phyloP scores from a whole-genome alignment of 53 echinoderm and acorn worm species.

The Holothuria scabra region DNA sequence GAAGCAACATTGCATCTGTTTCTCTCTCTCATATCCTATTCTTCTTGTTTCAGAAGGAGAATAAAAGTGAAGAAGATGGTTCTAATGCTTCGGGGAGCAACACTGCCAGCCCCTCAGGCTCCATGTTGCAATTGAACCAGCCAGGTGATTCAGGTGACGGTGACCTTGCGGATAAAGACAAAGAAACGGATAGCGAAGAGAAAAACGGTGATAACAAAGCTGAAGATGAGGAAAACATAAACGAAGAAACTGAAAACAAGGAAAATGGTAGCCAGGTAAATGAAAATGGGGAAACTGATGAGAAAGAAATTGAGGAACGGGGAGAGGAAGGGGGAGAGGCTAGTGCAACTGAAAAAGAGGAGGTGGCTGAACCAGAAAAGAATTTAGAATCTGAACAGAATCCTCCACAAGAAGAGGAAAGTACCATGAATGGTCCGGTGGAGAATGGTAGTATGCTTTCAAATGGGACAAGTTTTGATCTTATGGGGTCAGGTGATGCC shows the following conservation, averaged over 20 bases:
- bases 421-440: slow-evolving; percentile 2
- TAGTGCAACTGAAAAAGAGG: slow-evolving; percentile 17
- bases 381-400: not conserved
- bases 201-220: slow-evolving; percentile 21
- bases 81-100: slow-evolving; percentile 4
- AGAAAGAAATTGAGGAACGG: no score
- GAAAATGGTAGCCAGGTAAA: no score
- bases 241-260: no score
- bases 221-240: slow-evolving; percentile 15
- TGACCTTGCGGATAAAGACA: not conserved
- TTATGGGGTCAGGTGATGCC: slow-evolving; percentile 30
- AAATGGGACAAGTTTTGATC: not conserved
- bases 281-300: no score
- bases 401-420: not conserved
- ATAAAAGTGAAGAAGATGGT: not conserved
- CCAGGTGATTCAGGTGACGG: not conserved
- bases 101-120: slow-evolving; percentile 5
- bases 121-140: not conserved
- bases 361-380: not conserved
- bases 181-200: not conserved
- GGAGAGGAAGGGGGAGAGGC: no score
- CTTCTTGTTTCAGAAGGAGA: slow-evolving; percentile 16
- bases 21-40: not conserved
- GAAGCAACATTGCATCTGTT: no score
- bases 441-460: not conserved